These are phyloP conservation scores for Mactromeris polynyma DNA, from an alignment of 2,888 invertebrate species.

Conservation along the genomic window DNA sequence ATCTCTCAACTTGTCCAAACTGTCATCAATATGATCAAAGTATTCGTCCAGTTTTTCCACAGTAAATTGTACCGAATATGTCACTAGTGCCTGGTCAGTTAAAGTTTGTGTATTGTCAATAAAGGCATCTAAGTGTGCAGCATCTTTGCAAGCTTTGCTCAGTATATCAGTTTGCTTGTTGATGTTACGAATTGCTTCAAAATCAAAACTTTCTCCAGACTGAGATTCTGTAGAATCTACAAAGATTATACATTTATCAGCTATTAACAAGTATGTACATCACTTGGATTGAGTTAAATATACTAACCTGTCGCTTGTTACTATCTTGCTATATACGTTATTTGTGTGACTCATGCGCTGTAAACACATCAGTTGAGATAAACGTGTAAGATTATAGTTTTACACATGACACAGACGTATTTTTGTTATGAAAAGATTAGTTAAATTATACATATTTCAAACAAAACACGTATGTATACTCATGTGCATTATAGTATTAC, in stretches of 20 bases:
- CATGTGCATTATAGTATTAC: too few relatives aligned
- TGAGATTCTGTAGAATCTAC: neutral
- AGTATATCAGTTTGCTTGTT: conserved; percentile 12
- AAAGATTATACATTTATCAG: neutral
- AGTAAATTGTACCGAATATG: conserved; percentile 27
- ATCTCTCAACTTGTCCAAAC: conserved; percentile 33
- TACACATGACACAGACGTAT: too few relatives aligned
- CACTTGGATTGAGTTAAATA: too few relatives aligned
- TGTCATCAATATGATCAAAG: conserved; percentile 24
- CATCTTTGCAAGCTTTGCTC: conserved; percentile 15
- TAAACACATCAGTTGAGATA: too few relatives aligned
- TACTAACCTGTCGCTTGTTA: too few relatives aligned
- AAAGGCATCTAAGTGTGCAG: conserved; percentile 13
- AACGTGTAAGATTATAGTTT: too few relatives aligned
- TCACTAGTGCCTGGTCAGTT: neutral
- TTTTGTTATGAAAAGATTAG: too few relatives aligned
- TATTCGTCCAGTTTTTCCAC: conserved; percentile 35
- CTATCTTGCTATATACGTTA: too few relatives aligned
- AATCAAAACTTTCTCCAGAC: neutral
- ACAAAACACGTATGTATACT: too few relatives aligned
- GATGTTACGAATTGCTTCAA: conserved; percentile 4
- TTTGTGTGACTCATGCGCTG: too few relatives aligned
- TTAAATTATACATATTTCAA: too few relatives aligned
- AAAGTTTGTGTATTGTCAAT: conserved; percentile 25
- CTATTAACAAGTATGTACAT: too few relatives aligned